Evolutionary conservation across 2,113 vertebrate species (phyloP), one percentile per base, ranked within the genome.

Genomic region (Seriola rivoliana): DNA sequence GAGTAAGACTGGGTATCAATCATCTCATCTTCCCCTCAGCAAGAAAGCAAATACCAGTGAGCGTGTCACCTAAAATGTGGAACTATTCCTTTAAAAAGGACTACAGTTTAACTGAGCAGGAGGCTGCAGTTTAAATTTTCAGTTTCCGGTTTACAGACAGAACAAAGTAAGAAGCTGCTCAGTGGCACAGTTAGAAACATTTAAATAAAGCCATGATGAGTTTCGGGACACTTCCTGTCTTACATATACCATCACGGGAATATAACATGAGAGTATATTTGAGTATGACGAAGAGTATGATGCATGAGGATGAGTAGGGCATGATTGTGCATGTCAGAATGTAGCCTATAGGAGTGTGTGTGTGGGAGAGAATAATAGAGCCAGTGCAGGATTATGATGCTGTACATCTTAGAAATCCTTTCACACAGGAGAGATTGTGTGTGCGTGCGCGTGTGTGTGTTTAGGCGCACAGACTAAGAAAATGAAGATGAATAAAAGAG

Each of bases 401-500:
- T 34, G 9, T 6, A 21, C 9, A 38, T 5, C 6, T 9, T 70
- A 29, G 3, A 78, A 55, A 32, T 55, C 34, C 10, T 38, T 36
- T 54, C 44, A 29, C 1, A 17, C 21, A 14, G 16, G 34, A 58
- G 5, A 25, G 48, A 36, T 0, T 23, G 29, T 63, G 21, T 62
- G 1, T 36, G 23, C 7, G 23, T 21, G 13, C 32, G 55, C 42
- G 34, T 9, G 32, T 32, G 54, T 23, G 62, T 67, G 44, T 67
- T 60, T 55, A 21, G 23, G 32, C 34, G 9, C 17, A n/a, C 3
- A 55, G 0, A 50, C 3, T 23, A 38, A 73, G 46, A 54, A 75
- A 60, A 88, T 79, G 1, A 83, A 82, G 85, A 88, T 63, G 75
- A 77, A 87, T 74, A 80, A 72, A 57, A 54, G 42, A 8, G 40